Conservation (phyloP, 2,113 vertebrate genomes). For the Rattus rattus region DNA sequence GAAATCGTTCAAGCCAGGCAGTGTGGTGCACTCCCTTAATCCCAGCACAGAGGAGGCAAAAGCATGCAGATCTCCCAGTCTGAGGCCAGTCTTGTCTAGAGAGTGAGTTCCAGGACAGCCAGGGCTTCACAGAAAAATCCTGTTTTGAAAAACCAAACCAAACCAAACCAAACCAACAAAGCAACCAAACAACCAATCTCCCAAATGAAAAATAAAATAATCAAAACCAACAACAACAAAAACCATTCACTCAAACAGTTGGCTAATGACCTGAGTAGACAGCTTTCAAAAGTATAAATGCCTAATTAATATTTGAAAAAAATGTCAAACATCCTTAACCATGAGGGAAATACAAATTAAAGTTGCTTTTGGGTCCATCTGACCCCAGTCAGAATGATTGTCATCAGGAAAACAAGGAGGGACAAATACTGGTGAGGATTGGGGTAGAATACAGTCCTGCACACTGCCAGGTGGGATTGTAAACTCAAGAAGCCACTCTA, state of each 20-base stretch:
- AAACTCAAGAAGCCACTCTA: not conserved
- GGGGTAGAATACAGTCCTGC: not conserved
- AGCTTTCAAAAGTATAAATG: not conserved
- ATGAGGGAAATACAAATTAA: not conserved
- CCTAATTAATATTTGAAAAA: not conserved
- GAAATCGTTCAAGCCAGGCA: not conserved
- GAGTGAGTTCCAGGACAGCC: no score
- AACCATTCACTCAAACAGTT: not conserved
- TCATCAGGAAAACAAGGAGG: not conserved
- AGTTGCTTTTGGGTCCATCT: not conserved
- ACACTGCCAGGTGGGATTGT: no score
- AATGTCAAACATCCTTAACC: not conserved
- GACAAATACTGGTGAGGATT: not conserved
- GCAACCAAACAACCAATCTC: no score
- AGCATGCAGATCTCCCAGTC: no score
- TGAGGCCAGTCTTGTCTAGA: no score
- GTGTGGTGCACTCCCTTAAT: no score
- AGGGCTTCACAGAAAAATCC: no score
- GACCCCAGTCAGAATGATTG: not conserved
- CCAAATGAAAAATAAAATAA: no score
- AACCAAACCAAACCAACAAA: no score
- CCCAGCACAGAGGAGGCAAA: no score
- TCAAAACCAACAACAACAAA: no score
- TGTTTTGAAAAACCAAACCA: no score
- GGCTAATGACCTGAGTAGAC: not conserved